Conservation (phyloP, 2,888 invertebrate genomes). For the Tethea ocularis region DNA sequence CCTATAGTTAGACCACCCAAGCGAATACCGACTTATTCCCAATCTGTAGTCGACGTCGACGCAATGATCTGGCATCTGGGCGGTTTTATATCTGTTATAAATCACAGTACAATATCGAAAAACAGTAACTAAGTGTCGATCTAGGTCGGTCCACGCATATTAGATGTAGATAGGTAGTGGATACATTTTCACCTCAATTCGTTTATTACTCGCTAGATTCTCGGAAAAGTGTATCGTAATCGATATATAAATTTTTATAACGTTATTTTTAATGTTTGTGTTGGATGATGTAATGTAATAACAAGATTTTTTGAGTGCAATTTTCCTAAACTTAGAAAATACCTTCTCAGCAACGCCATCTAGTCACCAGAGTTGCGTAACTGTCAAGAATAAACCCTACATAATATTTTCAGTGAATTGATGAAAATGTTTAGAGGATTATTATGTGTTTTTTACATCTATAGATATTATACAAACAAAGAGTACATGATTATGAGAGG, state of each 20-base stretch:
- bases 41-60: constrained; percentile 46
- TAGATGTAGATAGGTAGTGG: constrained; percentile 39
- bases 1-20: constrained; percentile 61
- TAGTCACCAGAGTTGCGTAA: not conserved
- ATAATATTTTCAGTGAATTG: not conserved
- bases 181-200: constrained; percentile 45
- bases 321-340: not conserved
- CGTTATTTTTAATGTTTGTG: not conserved
- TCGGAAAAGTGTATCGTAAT: constrained; percentile 25
- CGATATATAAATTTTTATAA: constrained; percentile 15
- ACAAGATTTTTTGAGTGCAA: too few relatives aligned
- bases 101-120: constrained; percentile 65
- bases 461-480: too few relatives aligned
- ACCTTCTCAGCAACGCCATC: not conserved
- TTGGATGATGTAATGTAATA: too few relatives aligned
- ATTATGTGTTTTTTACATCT: too few relatives aligned
- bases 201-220: constrained; percentile 30
- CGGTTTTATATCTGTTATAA: constrained; percentile 72
- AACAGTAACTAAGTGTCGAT: constrained; percentile 65
- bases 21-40: constrained; percentile 49
- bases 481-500: not conserved
- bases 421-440: too few relatives aligned
- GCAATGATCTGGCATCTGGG: constrained; percentile 63
- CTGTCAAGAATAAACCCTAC: not conserved
- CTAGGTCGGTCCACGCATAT: constrained; percentile 57